Evolutionary conservation across 1,140 invertebrate species (phyloP), one percentile per base, ranked within the genome.

Genomic region (Phymastichus coffea): DNA sequence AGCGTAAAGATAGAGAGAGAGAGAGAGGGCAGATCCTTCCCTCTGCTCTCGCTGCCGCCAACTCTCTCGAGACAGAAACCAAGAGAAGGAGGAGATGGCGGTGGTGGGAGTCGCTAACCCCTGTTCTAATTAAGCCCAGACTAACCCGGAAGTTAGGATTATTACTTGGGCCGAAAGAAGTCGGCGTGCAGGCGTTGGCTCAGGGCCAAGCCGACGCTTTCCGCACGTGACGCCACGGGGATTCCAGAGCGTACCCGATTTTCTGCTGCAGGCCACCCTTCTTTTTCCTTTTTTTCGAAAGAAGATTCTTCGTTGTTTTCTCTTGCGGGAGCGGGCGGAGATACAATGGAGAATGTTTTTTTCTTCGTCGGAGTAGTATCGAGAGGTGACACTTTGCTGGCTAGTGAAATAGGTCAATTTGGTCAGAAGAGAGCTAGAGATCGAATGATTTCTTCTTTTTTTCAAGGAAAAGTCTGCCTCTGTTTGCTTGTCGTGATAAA

Each of bases 91-190:
- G 33, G 15, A 64, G 28, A 35, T 25, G 48, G 66, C 48, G 47
- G 22, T 3, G 15, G 10, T 17, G 37, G 8, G 58, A 70, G 66
- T 70, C 68, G 63, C 67, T 67, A 70, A 73, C 65, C 73, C 68
- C 66, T 65, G 72, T 72, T 71, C 74, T 76, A 77, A 77, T 77
- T 77, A 76, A 77, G 72, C 73, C 62, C 63, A 53, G 67, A 69
- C 74, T 77, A 74, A 74, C 68, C 69, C 66, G 72, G 70, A 72
- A 78, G 76, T 77, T 75, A 74, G 74, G 74, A 76, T 78, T 78
- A 78, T 78, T 78, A 72, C 73, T 73, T 63, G 68, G 58, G 60
- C 55, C 57, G 66, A 70, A 70, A 68, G 67, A 71, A 71, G 63
- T 64, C 52, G 48, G 28, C 40, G 61, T 62, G 57, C n/a, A n/a